These are phyloP conservation scores for Leuciscus waleckii DNA, from an alignment of 2,797 vertebrate genomes.

Conservation along the genomic window DNA sequence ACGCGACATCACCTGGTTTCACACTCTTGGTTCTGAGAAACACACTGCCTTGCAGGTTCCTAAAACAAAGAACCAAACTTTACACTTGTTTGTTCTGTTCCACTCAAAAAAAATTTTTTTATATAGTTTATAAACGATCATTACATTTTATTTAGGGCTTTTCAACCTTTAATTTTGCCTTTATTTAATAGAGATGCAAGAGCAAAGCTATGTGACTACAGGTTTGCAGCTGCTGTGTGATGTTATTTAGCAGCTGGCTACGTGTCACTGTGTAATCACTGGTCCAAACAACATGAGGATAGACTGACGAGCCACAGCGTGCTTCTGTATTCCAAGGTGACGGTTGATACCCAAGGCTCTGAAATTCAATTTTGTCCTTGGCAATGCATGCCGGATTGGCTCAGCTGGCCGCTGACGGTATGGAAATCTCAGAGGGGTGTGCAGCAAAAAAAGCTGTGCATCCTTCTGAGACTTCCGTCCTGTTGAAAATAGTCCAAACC, in stretches of 20 bases:
- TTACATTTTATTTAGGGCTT: background rate
- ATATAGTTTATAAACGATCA: background rate
- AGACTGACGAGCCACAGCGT: background rate
- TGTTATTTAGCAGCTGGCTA: background rate
- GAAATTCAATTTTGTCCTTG: slow-evolving; percentile 64
- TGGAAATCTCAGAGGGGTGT: slow-evolving; percentile 53
- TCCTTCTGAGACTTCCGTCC: slow-evolving; percentile 7
- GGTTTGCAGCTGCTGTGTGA: background rate
- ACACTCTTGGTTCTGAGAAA: background rate
- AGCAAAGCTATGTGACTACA: slow-evolving; percentile 6
- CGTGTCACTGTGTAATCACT: background rate
- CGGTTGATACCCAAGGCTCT: slow-evolving; percentile 47
- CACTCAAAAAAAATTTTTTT: too few species aligned
- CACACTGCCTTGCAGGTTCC: background rate
- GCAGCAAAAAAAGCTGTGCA: slow-evolving; percentile 46
- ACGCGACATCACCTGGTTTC: background rate
- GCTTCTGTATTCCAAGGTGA: slow-evolving; percentile 35
- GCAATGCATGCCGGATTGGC: slow-evolving; percentile 70
- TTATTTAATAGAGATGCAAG: background rate
- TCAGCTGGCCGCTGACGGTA: slow-evolving; percentile 72
- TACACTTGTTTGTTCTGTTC: background rate
- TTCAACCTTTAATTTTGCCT: background rate
- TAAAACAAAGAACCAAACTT: background rate
- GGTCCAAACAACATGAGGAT: background rate
- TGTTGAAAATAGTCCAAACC: slow-evolving; percentile 21